Evolutionary conservation across 2,888 invertebrate genomes (phyloP).

Genomic region (Anodontia alba): DNA sequence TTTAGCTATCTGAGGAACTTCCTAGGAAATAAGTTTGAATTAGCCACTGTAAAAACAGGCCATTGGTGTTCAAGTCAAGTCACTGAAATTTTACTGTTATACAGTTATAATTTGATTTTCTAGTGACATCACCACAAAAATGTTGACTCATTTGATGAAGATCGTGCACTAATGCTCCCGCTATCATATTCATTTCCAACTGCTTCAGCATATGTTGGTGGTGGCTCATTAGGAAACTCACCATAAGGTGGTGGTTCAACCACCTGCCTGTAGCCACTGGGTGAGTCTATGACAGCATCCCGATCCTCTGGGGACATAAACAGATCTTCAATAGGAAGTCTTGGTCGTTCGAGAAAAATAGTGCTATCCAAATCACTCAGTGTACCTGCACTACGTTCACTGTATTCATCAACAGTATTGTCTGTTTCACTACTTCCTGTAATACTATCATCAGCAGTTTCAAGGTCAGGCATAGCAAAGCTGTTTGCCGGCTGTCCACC

Average conservation of each 20-base stretch:
- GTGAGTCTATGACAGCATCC: constrained; percentile 10
- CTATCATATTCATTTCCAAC: constrained; percentile 34
- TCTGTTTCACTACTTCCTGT: constrained; percentile 41
- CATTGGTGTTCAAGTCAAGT: too few species aligned
- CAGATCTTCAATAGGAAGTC: constrained; percentile 43
- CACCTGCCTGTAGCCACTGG: constrained; percentile 29
- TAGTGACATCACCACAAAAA: constrained; percentile 60
- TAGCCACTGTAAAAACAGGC: too few species aligned
- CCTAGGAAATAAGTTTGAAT: too few species aligned
- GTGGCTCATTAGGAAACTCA: constrained; percentile 63
- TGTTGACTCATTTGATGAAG: constrained; percentile 34
- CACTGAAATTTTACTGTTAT: too few species aligned
- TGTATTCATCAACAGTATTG: constrained; percentile 28
- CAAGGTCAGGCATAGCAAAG: neutral
- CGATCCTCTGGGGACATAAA: constrained; percentile 45
- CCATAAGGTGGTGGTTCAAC: constrained; percentile 66
- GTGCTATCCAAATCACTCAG: constrained; percentile 34
- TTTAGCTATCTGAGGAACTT: too few species aligned
- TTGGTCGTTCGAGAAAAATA: constrained; percentile 29
- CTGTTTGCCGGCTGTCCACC: constrained; percentile 22
- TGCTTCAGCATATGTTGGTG: constrained; percentile 73
- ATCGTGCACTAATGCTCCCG: constrained; percentile 31
- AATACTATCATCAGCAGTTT: constrained; percentile 38
- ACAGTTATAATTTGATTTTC: too few species aligned
- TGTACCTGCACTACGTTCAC: constrained; percentile 20